Conservation (phyloP, 2,113 vertebrate genomes). For the Vidua macroura region DNA sequence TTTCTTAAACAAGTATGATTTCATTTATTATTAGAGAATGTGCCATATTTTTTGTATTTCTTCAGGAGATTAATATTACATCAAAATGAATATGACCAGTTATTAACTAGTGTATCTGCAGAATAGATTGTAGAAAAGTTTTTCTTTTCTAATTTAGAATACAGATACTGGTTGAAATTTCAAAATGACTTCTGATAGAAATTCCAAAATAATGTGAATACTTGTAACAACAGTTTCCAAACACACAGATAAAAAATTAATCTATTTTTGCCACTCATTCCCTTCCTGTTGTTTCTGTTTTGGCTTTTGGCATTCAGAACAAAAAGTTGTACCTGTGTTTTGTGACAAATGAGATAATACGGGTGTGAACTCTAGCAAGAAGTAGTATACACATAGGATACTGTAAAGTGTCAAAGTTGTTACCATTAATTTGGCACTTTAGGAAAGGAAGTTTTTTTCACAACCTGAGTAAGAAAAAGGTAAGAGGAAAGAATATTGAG, state of each 20-base stretch:
- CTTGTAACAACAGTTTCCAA: background rate
- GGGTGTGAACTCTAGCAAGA: background rate
- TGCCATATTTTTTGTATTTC: background rate
- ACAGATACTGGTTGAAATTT: background rate
- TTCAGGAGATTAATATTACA: background rate
- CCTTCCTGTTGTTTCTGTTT: background rate
- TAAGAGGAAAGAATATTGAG: background rate
- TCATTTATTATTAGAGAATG: background rate
- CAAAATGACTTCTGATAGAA: background rate
- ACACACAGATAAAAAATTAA: background rate
- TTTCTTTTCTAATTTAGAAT: background rate
- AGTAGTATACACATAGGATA: background rate
- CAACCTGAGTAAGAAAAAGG: background rate
- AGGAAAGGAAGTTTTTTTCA: background rate
- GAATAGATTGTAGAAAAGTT: background rate
- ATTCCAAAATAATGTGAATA: background rate
- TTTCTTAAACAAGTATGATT: background rate
- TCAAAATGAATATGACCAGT: background rate
- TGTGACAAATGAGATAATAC: background rate
- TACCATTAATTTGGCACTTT: background rate
- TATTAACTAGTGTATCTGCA: background rate
- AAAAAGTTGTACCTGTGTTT: background rate
- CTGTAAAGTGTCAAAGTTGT: background rate
- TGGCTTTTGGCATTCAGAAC: background rate
- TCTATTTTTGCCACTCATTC: background rate